Conservation (phyloP, 1,140 invertebrate species). For the Aphelenchoides fujianensis region DNA sequence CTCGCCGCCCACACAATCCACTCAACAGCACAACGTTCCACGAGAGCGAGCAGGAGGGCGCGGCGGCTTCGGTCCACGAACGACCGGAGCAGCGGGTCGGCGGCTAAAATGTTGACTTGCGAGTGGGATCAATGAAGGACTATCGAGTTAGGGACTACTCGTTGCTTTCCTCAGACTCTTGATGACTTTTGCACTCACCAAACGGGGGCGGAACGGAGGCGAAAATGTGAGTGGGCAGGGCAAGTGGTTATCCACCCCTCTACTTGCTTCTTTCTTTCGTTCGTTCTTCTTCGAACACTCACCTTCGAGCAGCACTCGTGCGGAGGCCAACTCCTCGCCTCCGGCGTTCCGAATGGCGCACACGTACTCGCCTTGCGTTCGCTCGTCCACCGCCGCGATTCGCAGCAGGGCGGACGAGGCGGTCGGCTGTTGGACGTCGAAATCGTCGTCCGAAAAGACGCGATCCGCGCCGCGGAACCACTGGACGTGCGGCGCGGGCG, state of each 20-base stretch:
- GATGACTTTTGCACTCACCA: too few relatives aligned
- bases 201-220: too few relatives aligned
- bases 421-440: slow-evolving; percentile 36
- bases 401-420: slow-evolving; percentile 23
- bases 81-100: background rate
- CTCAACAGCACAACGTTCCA: background rate
- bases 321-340: slow-evolving; percentile 56
- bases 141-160: too few relatives aligned
- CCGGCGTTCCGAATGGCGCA: slow-evolving; percentile 53
- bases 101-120: too few relatives aligned
- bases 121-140: too few relatives aligned
- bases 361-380: slow-evolving; percentile 52
- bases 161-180: too few relatives aligned
- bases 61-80: too few relatives aligned
- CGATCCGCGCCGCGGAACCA: slow-evolving; percentile 50
- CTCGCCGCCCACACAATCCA: too few relatives aligned
- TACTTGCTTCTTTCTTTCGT: background rate
- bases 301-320: slow-evolving; percentile 54
- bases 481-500: slow-evolving; percentile 36
- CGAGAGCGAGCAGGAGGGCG: too few relatives aligned
- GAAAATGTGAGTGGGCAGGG: background rate
- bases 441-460: slow-evolving; percentile 31
- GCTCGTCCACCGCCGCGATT: slow-evolving; percentile 26
- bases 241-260: background rate
- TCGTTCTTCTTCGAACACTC: slow-evolving; percentile 2